Evolutionary conservation across 2,797 vertebrate species (phyloP).

Genomic region (Chrysocyon brachyurus): DNA sequence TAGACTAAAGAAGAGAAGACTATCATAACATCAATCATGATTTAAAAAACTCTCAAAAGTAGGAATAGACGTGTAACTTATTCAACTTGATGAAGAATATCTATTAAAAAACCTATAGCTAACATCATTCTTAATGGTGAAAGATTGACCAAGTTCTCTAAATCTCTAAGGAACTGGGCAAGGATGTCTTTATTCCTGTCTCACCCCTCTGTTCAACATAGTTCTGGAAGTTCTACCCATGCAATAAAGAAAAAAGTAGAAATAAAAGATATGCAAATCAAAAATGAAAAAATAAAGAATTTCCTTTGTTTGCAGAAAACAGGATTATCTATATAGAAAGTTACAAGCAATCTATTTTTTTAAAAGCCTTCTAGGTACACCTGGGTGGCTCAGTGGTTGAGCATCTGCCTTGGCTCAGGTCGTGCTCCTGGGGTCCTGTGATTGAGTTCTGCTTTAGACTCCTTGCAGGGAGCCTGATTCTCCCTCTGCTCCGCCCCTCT

Average conservation of each 20-base stretch:
- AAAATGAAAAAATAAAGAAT: not conserved
- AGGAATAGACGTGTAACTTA: not conserved
- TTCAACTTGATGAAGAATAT: not conserved
- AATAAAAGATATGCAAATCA: not conserved
- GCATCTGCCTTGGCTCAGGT: too few species aligned
- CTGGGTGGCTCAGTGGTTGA: too few species aligned
- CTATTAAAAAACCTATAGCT: not conserved
- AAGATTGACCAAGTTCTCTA: not conserved
- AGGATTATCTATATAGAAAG: not conserved
- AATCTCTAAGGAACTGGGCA: not conserved
- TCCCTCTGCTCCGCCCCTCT: too few species aligned
- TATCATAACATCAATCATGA: not conserved
- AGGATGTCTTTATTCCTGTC: not conserved
- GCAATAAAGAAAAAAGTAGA: not conserved
- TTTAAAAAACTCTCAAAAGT: not conserved
- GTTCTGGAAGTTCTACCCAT: not conserved
- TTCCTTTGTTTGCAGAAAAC: not conserved
- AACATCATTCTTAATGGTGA: not conserved
- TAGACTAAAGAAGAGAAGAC: not conserved
- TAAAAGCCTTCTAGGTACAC: not conserved
- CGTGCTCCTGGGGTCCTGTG: too few species aligned
- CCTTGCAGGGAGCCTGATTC: too few species aligned
- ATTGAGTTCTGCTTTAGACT: too few species aligned
- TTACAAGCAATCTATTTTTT: not conserved
- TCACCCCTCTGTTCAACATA: not conserved